A percentile compares a stretch with the other conserved stretches of the same genome.
Conservation (phyloP, 2,797 vertebrate species). For the Xerus rutilus region DNA sequence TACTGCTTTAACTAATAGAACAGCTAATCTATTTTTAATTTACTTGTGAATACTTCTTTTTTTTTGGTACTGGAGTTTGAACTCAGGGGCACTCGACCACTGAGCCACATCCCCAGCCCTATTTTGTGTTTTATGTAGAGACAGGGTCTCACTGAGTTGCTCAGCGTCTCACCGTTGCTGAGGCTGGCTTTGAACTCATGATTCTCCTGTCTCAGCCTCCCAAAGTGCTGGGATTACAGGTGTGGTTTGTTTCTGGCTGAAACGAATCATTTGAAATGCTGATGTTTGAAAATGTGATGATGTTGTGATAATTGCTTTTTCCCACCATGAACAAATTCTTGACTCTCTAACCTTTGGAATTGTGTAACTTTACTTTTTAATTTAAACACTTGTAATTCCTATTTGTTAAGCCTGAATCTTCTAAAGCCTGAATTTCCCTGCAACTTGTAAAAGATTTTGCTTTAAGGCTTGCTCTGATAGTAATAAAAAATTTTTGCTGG, state of each 20-base stretch:
- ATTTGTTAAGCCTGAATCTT: slow-evolving; percentile 19
- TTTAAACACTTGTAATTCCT: slow-evolving; percentile 4
- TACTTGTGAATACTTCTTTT: background rate
- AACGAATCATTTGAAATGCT: background rate
- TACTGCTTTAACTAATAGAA: background rate
- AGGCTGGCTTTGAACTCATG: too few species aligned
- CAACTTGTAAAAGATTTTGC: background rate
- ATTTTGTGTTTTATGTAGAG: too few species aligned
- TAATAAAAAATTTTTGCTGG: background rate
- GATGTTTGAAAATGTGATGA: background rate
- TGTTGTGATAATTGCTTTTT: background rate
- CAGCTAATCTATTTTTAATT: background rate
- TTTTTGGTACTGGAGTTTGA: too few species aligned
- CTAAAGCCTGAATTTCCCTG: slow-evolving; percentile 37
- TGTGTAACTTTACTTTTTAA: background rate
- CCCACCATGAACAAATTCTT: background rate
- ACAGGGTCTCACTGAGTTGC: too few species aligned
- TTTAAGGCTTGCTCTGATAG: background rate
- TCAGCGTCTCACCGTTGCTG: too few species aligned
- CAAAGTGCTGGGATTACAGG: too few species aligned
- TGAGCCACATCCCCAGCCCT: too few species aligned
- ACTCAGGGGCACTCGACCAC: too few species aligned
- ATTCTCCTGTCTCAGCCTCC: too few species aligned
- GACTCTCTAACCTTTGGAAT: background rate
- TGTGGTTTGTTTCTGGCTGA: background rate